Evolutionary conservation across 2,113 vertebrate species (phyloP), one percentile per base, ranked within the genome.

Genomic region (Stictonetta naevosa): DNA sequence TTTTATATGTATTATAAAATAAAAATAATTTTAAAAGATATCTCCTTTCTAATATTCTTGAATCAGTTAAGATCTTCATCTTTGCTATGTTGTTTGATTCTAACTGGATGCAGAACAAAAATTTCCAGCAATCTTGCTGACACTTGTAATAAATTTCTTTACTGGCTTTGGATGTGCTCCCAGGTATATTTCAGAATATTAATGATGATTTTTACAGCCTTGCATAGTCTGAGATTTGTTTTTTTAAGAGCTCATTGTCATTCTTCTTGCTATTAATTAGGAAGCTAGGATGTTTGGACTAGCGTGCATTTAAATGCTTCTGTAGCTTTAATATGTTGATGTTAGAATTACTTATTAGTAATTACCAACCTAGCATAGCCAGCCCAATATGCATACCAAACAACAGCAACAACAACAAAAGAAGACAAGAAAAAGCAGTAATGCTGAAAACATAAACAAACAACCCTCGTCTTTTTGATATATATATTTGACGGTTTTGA

Each of bases 101-200:
- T 92, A 89, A 79, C 9, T 64, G 33, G 23, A 89, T 40, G 9
- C 22, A 85, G n/a, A 95, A 91, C 33, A 90, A 91, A 87, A 88
- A 28, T 7, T 36, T 44, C 48, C n/a, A 22, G 77, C 68, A 88
- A 12, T 78, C 60, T 23, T 88, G 18, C 71, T 88, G 92, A 77
- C 48, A 82, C 5, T 9, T 64, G 11, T 29, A 52, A 14, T 79
- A 75, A 88, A 63, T 68, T 76, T 83, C 7, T 52, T 85, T 79
- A 53, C 58, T 53, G 48, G 6, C 6, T 94, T 73, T 46, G 20
- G 56, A 66, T 73, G 22, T 62, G 5, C 5, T 86, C 87, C 83
- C 33, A 73, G 33, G 38, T 76, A 53, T 33, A 76, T 87, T 34
- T 92, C 38, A 77, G 50, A 94, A 76, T 73, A 50, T 36, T 85